Percentiles rank a stretch among this genome's conserved stretches.
phyloP scores from a whole-genome alignment of 2,113 vertebrate species.

The Leucosticte australis region DNA sequence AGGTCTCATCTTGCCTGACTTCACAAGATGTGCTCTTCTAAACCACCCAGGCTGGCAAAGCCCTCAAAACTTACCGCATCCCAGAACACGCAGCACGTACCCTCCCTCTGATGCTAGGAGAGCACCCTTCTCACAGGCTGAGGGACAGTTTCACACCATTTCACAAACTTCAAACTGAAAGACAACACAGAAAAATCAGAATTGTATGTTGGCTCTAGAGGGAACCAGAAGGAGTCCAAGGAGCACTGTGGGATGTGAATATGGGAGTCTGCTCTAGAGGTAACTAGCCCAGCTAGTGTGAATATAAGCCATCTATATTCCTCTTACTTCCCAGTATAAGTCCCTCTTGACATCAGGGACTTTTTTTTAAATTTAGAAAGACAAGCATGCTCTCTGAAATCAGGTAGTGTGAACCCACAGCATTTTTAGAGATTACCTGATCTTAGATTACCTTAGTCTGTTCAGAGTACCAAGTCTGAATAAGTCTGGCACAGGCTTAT shows the following conservation, averaged over 20 bases:
- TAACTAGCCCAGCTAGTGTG: neutral
- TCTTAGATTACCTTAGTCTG: neutral
- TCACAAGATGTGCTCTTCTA: rapidly evolving
- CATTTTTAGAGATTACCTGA: neutral
- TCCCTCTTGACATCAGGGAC: neutral
- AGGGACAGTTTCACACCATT: neutral
- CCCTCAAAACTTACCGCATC: rapidly evolving
- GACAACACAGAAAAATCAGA: neutral
- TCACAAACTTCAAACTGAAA: neutral
- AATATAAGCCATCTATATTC: neutral
- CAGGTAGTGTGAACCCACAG: neutral
- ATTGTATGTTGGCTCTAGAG: neutral
- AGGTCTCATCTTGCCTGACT: neutral
- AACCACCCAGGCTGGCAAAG: neutral
- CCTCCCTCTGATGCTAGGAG: neutral
- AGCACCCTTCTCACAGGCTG: neutral
- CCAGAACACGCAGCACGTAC: rapidly evolving
- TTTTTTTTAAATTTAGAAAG: neutral
- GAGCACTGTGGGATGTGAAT: neutral
- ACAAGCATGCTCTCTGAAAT: neutral
- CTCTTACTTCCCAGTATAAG: neutral
- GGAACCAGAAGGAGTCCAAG: neutral
- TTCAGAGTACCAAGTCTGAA: neutral
- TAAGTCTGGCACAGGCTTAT: neutral
- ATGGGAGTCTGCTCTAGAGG: neutral